Percentiles rank a stretch among this genome's conserved stretches.
Evolutionary conservation across 2,888 invertebrate genomes (phyloP).

Genomic region (Abrostola triplasia): DNA sequence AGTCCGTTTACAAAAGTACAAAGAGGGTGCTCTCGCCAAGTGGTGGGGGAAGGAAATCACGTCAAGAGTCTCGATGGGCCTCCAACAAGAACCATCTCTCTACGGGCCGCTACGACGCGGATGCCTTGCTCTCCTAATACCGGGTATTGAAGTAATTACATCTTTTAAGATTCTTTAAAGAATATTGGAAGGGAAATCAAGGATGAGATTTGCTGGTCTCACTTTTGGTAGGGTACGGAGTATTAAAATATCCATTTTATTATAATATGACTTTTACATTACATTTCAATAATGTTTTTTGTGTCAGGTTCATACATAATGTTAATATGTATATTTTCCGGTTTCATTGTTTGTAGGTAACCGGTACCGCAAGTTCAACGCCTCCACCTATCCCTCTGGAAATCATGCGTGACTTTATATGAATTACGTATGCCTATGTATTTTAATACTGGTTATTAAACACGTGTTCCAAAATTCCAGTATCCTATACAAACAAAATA

Average conservation of each 20-base stretch:
- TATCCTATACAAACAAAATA: background rate
- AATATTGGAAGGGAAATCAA: conserved; percentile 1
- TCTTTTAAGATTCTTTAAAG: conserved; percentile 15
- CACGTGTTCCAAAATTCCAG: too few relatives aligned
- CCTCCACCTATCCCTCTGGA: too few relatives aligned
- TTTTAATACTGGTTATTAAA: too few relatives aligned
- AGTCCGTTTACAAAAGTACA: conserved; percentile 53
- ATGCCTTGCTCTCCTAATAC: conserved; percentile 8
- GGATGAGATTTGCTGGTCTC: background rate
- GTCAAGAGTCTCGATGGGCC: conserved; percentile 61
- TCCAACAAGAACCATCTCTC: conserved; percentile 38
- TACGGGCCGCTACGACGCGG: conserved; percentile 19
- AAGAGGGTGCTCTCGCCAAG: conserved; percentile 58
- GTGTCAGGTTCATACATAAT: too few relatives aligned
- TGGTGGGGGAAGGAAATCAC: conserved; percentile 56
- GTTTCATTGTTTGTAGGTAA: too few relatives aligned
- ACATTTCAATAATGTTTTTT: too few relatives aligned
- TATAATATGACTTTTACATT: too few relatives aligned
- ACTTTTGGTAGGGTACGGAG: background rate
- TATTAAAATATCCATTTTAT: too few relatives aligned
- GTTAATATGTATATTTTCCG: too few relatives aligned
- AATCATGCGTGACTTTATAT: too few relatives aligned
- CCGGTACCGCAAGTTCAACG: too few relatives aligned
- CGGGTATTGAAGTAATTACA: conserved; percentile 41
- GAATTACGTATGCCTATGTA: too few relatives aligned